Base-by-base conservation (phyloP, 1,140 invertebrate genomes). In the Sarcophaga bullata region DNA sequence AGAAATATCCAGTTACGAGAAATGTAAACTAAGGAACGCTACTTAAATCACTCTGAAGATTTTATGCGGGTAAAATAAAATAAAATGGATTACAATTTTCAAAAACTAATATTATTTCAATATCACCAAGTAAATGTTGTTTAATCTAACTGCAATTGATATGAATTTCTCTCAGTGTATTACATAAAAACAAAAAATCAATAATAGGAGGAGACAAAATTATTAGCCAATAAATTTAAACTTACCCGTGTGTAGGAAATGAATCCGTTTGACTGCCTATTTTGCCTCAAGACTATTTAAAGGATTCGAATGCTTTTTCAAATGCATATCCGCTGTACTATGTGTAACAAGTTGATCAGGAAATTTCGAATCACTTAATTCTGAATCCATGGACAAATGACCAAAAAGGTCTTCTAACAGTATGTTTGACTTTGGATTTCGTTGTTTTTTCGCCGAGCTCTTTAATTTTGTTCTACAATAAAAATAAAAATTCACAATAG, bases 341-440 rank as follows among this genome's bases (percentile, higher is more conserved):
- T 68, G 62, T 19, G 80, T 50, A n/a, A 78, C 80, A 13, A 85
- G 84, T 54, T 86, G 81, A 58, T 88, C 89, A 17, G 88, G 87
- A 84, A 89, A 90, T 80, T 90, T 90, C 50, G 85, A 84, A 54
- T 85, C 84, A 76, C 88, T 88, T 62, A 86, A 86, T 76, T 89
- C 87, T 47, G 89, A 88, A 73, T 88, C 86, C 85, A 89, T 87
- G 8, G 88, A 90, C 25, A 90, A 80, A n/a, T 89, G 85, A 4
- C 89, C 89, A 62, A 90, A 90, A 15, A 90, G 84, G 82, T 90
- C 89, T 81, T 90, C 89, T 11, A 90, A 83, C 47, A 90, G 81
- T 13, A 89, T 86, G 50, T 89, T 90, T 13, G 87, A 73, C 76
- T 90, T 89, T 72, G 86, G 84, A 82, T 88, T 87, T 49, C 86